Base-by-base conservation (phyloP, 2,888 invertebrate genomes). In the Cecidostiba fungosa region DNA sequence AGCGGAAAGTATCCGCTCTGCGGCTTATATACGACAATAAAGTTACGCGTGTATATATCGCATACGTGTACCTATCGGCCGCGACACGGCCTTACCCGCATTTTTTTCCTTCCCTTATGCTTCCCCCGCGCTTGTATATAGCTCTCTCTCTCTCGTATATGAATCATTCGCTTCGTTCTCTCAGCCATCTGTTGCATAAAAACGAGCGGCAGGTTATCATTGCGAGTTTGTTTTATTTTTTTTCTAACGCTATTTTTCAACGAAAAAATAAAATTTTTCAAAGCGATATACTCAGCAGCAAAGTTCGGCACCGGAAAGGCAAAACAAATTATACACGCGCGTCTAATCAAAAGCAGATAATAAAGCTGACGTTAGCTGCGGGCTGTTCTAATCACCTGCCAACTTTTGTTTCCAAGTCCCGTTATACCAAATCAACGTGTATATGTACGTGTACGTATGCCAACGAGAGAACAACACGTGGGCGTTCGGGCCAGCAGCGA, bases 81-180 rank as follows among this genome's bases (percentile, higher is more conserved):
- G 73, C 50, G 80, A 84, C 77, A 86, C 86, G 84, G 84, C 74
- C 84, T 84, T 82, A 82, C 86, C 86, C 83, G 86, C 80, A 84
- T 80, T 80, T 84, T 84, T 82, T 85, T 80, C 8, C 4, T 47
- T 39, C 74, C 26, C 47, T 32, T 73, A 62, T 62, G 36, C 76
- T 77, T 69, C 66, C 82, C 72, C 29, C n/a, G 23, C n/a, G 29
- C 23, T 6, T 4, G 16, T 78, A 12, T 19, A 19, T n/a, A n/a
- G n/a, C n/a, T n/a, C n/a, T n/a, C n/a, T n/a, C n/a, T n/a, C n/a
- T n/a, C 36, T 50, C 23, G 26, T 26, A 47, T 26, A 82, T 78
- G 82, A 82, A 82, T 82, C 82, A 78, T 82, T 82, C 77, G 16
- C 72, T n/a, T 62, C 47, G 62, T 12, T 29, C 73, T 47, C 12